phyloP scores from a whole-genome alignment of 2,797 vertebrate genomes.

The Protosalanx chinensis region DNA sequence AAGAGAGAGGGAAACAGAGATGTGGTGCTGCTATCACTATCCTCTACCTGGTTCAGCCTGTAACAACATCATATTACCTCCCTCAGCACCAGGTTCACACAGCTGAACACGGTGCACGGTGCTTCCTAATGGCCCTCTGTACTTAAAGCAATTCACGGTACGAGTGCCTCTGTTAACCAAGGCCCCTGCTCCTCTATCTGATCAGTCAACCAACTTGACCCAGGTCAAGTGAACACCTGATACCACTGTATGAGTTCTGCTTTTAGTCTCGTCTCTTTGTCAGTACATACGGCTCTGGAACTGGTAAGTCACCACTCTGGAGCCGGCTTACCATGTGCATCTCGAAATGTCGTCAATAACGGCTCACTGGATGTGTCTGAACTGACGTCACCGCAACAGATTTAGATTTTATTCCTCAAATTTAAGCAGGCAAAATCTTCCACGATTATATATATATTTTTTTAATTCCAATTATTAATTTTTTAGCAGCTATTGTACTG shows the following conservation, averaged over 20 bases:
- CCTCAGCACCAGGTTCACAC: slow-evolving; percentile 50
- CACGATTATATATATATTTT: too few species aligned
- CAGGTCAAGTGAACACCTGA: slow-evolving; percentile 68
- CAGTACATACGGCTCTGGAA: too few species aligned
- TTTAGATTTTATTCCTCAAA: too few species aligned
- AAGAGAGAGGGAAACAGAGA: slow-evolving; percentile 26
- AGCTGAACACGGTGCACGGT: slow-evolving; percentile 50
- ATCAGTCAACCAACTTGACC: slow-evolving; percentile 70
- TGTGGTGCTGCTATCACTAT: slow-evolving; percentile 15
- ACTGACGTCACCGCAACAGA: too few species aligned
- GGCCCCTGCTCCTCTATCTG: slow-evolving; percentile 55
- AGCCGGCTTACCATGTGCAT: too few species aligned
- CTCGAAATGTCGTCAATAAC: background rate
- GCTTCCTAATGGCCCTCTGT: slow-evolving; percentile 68
- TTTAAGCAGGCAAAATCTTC: too few species aligned
- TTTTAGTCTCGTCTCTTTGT: slow-evolving; percentile 19
- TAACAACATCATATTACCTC: slow-evolving; percentile 71
- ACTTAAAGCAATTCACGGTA: slow-evolving; percentile 62
- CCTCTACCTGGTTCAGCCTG: slow-evolving; percentile 51
- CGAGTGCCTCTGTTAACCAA: slow-evolving; percentile 62
- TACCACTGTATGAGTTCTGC: slow-evolving; percentile 32
- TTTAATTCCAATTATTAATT: background rate
- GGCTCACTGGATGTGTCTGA: background rate
- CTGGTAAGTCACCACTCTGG: slow-evolving; percentile 30
- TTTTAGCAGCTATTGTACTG: background rate